phyloP scores from a whole-genome alignment of 1,140 invertebrate species.

The Gonatopus flavifemur region DNA sequence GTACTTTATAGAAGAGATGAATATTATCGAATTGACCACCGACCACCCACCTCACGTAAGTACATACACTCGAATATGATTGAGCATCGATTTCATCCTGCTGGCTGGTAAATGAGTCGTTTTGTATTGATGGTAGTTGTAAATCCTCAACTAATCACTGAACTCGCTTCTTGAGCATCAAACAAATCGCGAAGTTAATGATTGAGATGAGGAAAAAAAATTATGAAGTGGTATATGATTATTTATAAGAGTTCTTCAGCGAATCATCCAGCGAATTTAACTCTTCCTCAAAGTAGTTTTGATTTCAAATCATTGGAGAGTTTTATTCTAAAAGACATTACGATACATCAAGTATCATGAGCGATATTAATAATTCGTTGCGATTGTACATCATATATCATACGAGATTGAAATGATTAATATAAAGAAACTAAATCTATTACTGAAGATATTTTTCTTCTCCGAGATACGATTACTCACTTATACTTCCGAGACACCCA shows the following conservation, averaged over 20 bases:
- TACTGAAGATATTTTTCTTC: background rate
- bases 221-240: background rate
- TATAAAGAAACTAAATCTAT: background rate
- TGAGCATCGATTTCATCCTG: slow-evolving; percentile 15
- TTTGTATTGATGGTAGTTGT: slow-evolving; percentile 37
- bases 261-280: slow-evolving; percentile 14
- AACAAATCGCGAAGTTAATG: too few relatives aligned
- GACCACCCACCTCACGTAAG: too few relatives aligned
- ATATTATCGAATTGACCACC: too few relatives aligned
- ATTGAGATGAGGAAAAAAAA: background rate
- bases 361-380: too few relatives aligned
- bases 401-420: slow-evolving; percentile 14
- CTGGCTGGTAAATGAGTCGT: slow-evolving; percentile 31
- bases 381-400: too few relatives aligned
- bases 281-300: too few relatives aligned
- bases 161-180: slow-evolving; percentile 24
- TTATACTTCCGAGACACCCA: background rate
- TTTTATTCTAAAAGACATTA: too few relatives aligned
- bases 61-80: slow-evolving; percentile 22
- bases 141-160: slow-evolving; percentile 32
- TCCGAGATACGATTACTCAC: background rate
- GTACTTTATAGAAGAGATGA: too few relatives aligned
- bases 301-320: too few relatives aligned
- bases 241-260: background rate
- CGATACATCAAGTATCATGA: too few relatives aligned